Percentiles rank a stretch among this genome's conserved stretches.
These are phyloP conservation scores for Rhagophthalmus giganteus DNA, from an alignment of 2,888 invertebrate genomes.

Conservation along the genomic window DNA sequence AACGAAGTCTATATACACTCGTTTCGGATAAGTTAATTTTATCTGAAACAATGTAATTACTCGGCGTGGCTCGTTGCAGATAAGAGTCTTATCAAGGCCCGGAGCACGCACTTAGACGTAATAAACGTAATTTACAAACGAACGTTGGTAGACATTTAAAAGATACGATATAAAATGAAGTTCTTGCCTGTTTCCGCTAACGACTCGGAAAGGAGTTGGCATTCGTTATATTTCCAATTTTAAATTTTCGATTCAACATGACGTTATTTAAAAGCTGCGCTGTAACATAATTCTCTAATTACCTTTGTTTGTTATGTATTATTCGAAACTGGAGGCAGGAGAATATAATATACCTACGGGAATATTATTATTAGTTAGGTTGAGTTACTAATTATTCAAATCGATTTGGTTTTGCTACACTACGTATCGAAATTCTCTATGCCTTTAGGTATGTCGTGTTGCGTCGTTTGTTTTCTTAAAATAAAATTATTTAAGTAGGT, in stretches of 20 bases:
- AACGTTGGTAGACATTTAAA: slow-evolving; percentile 46
- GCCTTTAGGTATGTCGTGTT: no score
- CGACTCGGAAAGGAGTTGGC: slow-evolving; percentile 8
- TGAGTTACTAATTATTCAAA: no score
- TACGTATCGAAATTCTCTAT: no score
- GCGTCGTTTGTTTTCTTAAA: no score
- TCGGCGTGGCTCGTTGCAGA: slow-evolving; percentile 45
- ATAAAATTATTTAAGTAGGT: no score
- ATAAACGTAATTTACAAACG: slow-evolving; percentile 51
- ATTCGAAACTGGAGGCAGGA: no score
- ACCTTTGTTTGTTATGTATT: no score
- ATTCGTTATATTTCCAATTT: slow-evolving; percentile 1
- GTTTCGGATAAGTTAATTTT: slow-evolving; percentile 50
- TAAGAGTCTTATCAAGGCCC: slow-evolving; percentile 49
- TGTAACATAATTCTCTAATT: slow-evolving; percentile 9
- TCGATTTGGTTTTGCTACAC: no score
- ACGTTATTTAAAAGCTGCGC: no score
- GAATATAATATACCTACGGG: slow-evolving; percentile 8
- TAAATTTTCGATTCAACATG: slow-evolving; percentile 6
- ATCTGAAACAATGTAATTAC: slow-evolving; percentile 51
- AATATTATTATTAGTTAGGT: no score
- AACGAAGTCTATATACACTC: slow-evolving; percentile 42
- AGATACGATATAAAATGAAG: slow-evolving; percentile 37
- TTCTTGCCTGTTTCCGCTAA: slow-evolving; percentile 30
- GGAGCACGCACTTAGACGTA: slow-evolving; percentile 49